Evolutionary conservation across 2,888 invertebrate species (phyloP).

Genomic region (Cephus spinipes): DNA sequence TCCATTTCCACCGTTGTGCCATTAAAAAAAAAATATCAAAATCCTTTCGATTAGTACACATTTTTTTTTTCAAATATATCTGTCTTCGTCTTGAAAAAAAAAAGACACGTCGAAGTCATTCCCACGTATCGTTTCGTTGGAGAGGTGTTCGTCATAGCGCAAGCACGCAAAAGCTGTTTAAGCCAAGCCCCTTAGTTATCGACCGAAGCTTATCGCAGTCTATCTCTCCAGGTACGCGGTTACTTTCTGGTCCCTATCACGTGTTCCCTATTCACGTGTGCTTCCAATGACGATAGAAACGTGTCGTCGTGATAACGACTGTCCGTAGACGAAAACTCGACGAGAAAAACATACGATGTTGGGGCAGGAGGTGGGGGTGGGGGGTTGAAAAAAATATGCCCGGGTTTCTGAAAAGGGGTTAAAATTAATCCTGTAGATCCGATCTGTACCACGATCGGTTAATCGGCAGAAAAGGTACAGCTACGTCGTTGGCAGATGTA

Average conservation of each 20-base stretch:
- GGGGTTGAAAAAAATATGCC: not conserved
- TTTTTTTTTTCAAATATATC: not conserved
- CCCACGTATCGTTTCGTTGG: conserved; percentile 1
- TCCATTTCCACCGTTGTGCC: not conserved
- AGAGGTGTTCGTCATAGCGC: not conserved
- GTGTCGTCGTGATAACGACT: not conserved
- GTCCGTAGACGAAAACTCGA: not conserved
- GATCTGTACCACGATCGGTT: not conserved
- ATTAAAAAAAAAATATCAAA: not conserved
- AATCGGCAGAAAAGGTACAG: not conserved
- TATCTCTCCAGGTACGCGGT: conserved; percentile 29
- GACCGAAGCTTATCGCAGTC: conserved; percentile 37
- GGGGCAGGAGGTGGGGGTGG: not conserved
- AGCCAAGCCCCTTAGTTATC: conserved; percentile 38
- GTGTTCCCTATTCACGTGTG: not conserved
- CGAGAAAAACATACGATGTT: not conserved
- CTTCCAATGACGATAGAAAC: not conserved
- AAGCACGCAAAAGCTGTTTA: conserved; percentile 21
- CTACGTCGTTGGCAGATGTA: not conserved
- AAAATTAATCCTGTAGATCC: not conserved
- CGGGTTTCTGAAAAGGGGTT: not conserved
- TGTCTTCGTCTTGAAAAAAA: not conserved
- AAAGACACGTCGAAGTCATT: not conserved
- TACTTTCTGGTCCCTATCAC: not conserved
- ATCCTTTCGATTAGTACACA: too few species aligned